Evolutionary conservation across 2,797 vertebrate species (phyloP).

Genomic region (Melanotaenia maccullochi): DNA sequence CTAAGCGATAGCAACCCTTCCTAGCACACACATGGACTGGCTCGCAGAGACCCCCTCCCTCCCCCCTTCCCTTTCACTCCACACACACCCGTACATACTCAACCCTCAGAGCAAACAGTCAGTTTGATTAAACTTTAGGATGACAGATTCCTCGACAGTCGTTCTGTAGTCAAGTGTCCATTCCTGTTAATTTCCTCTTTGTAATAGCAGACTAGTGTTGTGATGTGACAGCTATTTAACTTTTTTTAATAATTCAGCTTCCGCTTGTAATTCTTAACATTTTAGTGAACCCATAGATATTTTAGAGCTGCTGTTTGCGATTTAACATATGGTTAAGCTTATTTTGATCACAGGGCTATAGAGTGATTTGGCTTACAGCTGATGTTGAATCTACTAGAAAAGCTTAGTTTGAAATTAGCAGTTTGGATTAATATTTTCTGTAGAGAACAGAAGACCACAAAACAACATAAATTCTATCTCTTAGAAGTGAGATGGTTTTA

Average conservation of each 20-base stretch:
- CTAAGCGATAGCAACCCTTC: conserved; percentile 83
- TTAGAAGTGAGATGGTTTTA: conserved; percentile 55
- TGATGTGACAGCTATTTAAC: conserved; percentile 79
- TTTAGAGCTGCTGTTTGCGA: conserved; percentile 73
- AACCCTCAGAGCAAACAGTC: conserved; percentile 65
- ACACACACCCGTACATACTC: conserved; percentile 47
- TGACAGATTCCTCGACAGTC: conserved; percentile 70
- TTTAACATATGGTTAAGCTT: conserved; percentile 72
- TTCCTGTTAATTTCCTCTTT: conserved; percentile 74
- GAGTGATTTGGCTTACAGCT: conserved; percentile 75
- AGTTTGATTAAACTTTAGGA: conserved; percentile 72
- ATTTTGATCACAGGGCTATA: conserved; percentile 75
- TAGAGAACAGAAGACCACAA: conserved; percentile 73
- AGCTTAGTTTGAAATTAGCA: conserved; percentile 67
- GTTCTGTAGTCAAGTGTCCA: conserved; percentile 75
- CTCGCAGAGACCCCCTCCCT: conserved; percentile 66
- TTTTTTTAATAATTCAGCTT: conserved; percentile 76
- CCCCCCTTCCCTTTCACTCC: neutral
- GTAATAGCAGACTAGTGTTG: conserved; percentile 79
- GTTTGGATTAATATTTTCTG: conserved; percentile 71
- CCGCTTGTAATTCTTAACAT: conserved; percentile 78
- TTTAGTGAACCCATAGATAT: conserved; percentile 71
- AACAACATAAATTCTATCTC: conserved; percentile 63
- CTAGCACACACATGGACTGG: conserved; percentile 79
- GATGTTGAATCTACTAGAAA: conserved; percentile 69